Evolutionary conservation across 1,140 invertebrate species (phyloP), one percentile per base, ranked within the genome.

Genomic region (Pectinophora gossypiella): DNA sequence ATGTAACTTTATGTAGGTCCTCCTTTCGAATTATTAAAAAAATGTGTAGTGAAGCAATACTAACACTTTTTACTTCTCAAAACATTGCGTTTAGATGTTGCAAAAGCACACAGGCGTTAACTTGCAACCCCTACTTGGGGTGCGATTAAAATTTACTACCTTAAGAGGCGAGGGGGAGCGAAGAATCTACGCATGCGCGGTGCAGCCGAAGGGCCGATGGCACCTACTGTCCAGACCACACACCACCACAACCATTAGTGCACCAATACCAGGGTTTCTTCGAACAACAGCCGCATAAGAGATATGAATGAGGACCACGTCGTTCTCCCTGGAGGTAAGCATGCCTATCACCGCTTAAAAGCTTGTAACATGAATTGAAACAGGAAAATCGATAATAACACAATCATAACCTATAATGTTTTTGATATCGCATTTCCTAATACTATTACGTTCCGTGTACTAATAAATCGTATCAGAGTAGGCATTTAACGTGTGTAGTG

Each of bases 251-350:
- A 10, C n/a, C 36, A 2, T 2, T 40, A 40, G 36, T 40, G 36
- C n/a, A 40, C 6, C n/a, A 5, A 40, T 40, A 15, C 23, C 5
- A 40, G 16, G 36, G 16, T 7, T 40, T 40, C 16, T 15, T 16
- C 59, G 60, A 74, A 44, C 57, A 76, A 69, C 68, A 67, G 77
- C 56, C 68, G 65, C 50, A 68, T 64, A 77, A 76, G 82, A 88
- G 89, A 88, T 89, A 90, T 91, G 89, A 89, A 88, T 91, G 92
- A 92, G 90, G 92, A 91, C 92, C 91, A 92, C 92, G 90, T 91
- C 90, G 88, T 91, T 93, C 88, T 90, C 92, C 70, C 89, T 92
- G 86, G 91, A 94, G 92, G 93, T 93, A 90, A 90, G 89, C 68
- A 20, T 9, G 9, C 6, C 2, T 44, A 2, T 2, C 16, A 9